phyloP scores from a whole-genome alignment of 2,888 invertebrate genomes.

The Troides aeacus region DNA sequence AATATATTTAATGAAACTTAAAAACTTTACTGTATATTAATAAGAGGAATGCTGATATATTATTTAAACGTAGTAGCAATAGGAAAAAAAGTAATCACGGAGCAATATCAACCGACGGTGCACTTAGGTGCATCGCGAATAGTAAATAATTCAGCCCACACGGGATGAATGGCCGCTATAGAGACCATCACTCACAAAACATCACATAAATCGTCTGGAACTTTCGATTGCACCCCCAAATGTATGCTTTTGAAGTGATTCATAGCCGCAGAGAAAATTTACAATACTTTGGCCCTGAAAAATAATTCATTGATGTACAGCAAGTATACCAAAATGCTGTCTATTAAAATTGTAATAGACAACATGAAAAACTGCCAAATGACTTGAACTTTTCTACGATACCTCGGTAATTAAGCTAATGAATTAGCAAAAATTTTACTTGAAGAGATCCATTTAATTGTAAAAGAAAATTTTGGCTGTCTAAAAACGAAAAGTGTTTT shows the following conservation, averaged over 20 bases:
- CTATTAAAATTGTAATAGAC: too few species aligned
- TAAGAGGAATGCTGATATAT: too few species aligned
- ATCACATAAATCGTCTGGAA: conserved; percentile 71
- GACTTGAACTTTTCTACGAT: too few species aligned
- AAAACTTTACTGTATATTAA: too few species aligned
- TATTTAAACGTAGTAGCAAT: not conserved
- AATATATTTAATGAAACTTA: too few species aligned
- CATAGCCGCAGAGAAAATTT: conserved; percentile 14
- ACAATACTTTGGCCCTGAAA: conserved; percentile 16
- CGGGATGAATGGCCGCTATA: conserved; percentile 64
- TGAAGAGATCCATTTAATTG: too few species aligned
- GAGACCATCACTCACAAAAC: conserved; percentile 59
- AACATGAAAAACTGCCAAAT: too few species aligned
- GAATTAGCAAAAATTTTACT: too few species aligned
- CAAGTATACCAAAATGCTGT: too few species aligned
- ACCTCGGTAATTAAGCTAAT: too few species aligned
- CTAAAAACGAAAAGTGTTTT: too few species aligned
- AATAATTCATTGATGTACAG: conserved; percentile 20
- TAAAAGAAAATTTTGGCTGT: too few species aligned
- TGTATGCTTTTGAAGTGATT: conserved; percentile 32
- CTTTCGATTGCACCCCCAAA: conserved; percentile 58
- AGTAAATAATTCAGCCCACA: conserved; percentile 64
- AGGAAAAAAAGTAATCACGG: conserved; percentile 28
- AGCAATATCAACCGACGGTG: conserved; percentile 37
- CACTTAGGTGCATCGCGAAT: conserved; percentile 58